phyloP scores from a whole-genome alignment of 2,113 vertebrate genomes.

The Thalassoma bifasciatum region DNA sequence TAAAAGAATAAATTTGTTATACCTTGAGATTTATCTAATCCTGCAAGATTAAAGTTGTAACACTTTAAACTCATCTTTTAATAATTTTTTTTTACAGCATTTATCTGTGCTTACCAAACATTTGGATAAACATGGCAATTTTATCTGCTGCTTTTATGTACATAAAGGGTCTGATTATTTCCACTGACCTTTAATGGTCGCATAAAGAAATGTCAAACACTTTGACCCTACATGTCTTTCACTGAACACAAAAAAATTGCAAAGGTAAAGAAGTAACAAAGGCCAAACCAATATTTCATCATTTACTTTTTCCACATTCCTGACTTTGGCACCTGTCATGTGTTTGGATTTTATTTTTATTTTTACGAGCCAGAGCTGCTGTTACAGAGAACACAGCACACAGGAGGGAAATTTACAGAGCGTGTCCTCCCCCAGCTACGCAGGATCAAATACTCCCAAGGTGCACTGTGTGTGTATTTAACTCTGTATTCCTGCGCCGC shows the following conservation, averaged over 20 bases:
- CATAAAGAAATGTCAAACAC: neutral
- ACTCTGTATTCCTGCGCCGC: slow-evolving; percentile 59
- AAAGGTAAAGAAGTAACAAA: slow-evolving; percentile 10
- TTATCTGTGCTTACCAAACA: no score
- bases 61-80: no score
- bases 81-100: no score
- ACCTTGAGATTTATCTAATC: no score
- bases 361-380: slow-evolving; percentile 67
- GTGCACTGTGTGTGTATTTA: slow-evolving; percentile 57
- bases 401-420: slow-evolving; percentile 74
- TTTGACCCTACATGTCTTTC: neutral
- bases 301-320: slow-evolving; percentile 62
- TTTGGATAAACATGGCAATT: neutral
- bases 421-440: slow-evolving; percentile 72
- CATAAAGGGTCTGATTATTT: neutral
- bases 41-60: no score
- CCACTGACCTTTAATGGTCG: neutral
- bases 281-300: slow-evolving; percentile 54
- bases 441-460: slow-evolving; percentile 78
- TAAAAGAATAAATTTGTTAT: no score
- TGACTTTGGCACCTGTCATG: slow-evolving; percentile 80
- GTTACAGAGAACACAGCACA: slow-evolving; percentile 65
- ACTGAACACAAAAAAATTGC: neutral
- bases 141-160: neutral
- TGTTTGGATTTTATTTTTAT: slow-evolving; percentile 55